A percentile compares a stretch with the other conserved stretches of the same genome.
Evolutionary conservation across 2,113 vertebrate species (phyloP).

Genomic region (Carassius auratus): DNA sequence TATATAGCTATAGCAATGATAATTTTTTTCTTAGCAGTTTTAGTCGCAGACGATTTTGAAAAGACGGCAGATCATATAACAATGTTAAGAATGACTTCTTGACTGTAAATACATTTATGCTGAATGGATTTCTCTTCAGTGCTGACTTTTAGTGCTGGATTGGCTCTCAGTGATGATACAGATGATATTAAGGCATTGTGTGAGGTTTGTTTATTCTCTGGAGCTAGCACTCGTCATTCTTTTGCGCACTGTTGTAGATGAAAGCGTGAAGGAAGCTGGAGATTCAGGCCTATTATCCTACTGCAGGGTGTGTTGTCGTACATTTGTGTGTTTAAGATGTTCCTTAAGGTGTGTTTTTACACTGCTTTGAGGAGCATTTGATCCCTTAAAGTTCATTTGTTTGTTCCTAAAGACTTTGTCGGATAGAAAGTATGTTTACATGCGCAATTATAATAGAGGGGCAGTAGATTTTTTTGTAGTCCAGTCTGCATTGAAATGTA

Average conservation of each 20-base stretch:
- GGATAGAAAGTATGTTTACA: not conserved
- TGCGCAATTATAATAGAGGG: not conserved
- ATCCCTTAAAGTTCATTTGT: not conserved
- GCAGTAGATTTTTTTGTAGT: not conserved
- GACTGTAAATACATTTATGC: not conserved
- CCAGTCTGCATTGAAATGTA: not conserved
- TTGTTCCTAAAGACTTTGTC: not conserved
- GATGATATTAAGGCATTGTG: slow-evolving; percentile 19
- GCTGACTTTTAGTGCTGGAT: slow-evolving; percentile 6
- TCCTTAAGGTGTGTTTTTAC: not conserved
- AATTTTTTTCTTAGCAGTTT: not conserved
- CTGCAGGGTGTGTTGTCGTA: not conserved
- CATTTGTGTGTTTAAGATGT: not conserved
- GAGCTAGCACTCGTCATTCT: not conserved
- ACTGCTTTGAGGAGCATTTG: not conserved
- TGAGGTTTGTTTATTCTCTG: slow-evolving; percentile 21
- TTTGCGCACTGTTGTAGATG: slow-evolving; percentile 36
- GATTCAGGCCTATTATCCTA: slow-evolving; percentile 7
- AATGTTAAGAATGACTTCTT: not conserved
- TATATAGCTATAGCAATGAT: not conserved
- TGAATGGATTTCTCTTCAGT: not conserved
- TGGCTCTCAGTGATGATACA: not conserved
- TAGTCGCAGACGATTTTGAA: not conserved
- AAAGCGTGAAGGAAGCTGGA: slow-evolving; percentile 43
- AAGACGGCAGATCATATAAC: not conserved